These are phyloP conservation scores for Apolygus lucorum DNA, from an alignment of 1,140 invertebrate genomes.

Conservation along the genomic window DNA sequence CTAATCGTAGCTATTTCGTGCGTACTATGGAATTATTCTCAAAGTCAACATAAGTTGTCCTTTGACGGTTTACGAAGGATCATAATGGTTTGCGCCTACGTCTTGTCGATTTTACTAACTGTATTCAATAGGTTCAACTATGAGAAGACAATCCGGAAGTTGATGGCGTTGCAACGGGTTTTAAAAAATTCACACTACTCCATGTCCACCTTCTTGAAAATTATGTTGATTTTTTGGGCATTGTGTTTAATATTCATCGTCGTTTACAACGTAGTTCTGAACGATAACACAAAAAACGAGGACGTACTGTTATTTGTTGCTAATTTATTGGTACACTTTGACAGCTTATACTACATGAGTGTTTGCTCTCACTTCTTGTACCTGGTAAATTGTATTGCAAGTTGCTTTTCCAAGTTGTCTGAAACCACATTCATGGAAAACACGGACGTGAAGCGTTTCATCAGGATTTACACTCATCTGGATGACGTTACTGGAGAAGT, in stretches of 20 bases:
- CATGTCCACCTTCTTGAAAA: neutral
- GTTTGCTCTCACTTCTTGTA: neutral
- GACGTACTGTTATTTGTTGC: neutral
- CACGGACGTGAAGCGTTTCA: neutral
- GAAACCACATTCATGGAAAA: neutral
- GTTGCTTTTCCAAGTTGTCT: neutral
- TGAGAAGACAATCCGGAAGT: neutral
- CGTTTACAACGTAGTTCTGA: neutral
- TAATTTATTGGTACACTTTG: too few species aligned
- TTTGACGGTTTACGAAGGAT: too few species aligned
- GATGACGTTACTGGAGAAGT: neutral
- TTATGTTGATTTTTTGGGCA: neutral
- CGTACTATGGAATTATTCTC: too few species aligned
- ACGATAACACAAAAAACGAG: neutral
- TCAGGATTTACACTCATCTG: neutral
- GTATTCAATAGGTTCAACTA: neutral
- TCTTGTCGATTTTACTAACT: too few species aligned
- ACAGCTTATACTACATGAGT: too few species aligned
- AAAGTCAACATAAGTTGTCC: too few species aligned
- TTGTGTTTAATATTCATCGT: neutral
- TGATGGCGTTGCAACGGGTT: neutral
- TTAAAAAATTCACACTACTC: neutral
- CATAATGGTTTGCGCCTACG: too few species aligned
- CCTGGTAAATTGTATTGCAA: neutral
- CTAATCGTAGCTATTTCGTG: too few species aligned